phyloP scores from a whole-genome alignment of 2,888 invertebrate genomes.

The Malthinus seriepunctatus region DNA sequence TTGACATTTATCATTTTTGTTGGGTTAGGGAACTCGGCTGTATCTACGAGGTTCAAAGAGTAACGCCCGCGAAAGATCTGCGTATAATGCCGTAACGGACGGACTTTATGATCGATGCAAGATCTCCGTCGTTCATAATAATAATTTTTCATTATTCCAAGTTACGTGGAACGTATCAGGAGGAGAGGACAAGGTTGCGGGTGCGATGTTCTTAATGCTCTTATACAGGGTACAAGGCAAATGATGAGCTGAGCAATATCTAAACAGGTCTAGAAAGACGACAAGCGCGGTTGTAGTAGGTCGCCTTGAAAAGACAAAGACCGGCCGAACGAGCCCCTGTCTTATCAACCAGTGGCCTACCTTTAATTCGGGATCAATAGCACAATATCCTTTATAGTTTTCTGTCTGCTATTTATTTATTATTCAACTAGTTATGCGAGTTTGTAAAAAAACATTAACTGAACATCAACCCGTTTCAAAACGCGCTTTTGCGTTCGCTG shows the following conservation, averaged over 20 bases:
- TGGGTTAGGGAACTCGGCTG: no score
- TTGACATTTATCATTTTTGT: no score
- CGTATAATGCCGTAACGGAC: constrained; percentile 3
- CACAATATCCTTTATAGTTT: constrained; percentile 27
- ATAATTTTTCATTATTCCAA: no score
- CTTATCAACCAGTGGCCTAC: constrained; percentile 40
- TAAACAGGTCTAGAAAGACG: constrained; percentile 35
- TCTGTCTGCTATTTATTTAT: constrained; percentile 16
- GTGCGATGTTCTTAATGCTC: constrained; percentile 37
- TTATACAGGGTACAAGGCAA: constrained; percentile 11
- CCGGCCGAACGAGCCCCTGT: constrained; percentile 37
- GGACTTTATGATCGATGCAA: no score
- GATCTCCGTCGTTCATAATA: no score
- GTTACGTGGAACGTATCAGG: constrained; percentile 17
- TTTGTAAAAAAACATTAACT: neutral
- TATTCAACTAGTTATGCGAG: constrained; percentile 11
- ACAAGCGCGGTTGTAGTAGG: constrained; percentile 34
- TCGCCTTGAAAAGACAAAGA: constrained; percentile 41
- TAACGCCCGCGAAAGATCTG: constrained; percentile 1
- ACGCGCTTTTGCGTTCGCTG: constrained; percentile 7
- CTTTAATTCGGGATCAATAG: constrained; percentile 35
- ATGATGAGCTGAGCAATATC: constrained; percentile 14
- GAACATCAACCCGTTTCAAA: constrained; percentile 3
- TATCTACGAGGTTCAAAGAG: constrained; percentile 6
- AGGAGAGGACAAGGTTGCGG: constrained; percentile 35